A percentile compares a stretch with the other conserved stretches of the same genome.
phyloP scores from a whole-genome alignment of 1,140 invertebrate species.

The Littorina saxatilis region DNA sequence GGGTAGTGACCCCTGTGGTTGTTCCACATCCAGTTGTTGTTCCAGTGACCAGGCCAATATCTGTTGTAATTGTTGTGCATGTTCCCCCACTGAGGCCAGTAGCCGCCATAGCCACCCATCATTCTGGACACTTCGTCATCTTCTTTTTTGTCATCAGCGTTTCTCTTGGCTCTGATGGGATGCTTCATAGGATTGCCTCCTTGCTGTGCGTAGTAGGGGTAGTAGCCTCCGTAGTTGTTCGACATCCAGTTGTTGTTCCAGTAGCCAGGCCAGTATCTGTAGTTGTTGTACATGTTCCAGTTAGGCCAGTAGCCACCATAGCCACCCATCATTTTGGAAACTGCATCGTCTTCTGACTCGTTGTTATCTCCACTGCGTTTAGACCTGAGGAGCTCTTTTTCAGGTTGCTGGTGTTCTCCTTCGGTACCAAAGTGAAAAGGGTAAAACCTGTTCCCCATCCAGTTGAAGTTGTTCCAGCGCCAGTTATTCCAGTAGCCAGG shows the following conservation, averaged over 20 bases:
- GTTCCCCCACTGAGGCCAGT: constrained; percentile 23
- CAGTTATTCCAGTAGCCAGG: not conserved
- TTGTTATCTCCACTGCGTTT: not conserved
- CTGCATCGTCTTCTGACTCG: not conserved
- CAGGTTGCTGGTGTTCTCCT: not conserved
- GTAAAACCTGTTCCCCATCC: constrained; percentile 13
- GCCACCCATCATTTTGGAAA: constrained; percentile 23
- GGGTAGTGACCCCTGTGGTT: not conserved
- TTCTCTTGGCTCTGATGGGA: not conserved
- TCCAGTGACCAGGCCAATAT: constrained; percentile 22
- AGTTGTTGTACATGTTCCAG: constrained; percentile 4
- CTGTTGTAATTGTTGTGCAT: constrained; percentile 10
- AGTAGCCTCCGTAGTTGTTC: not conserved
- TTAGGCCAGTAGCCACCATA: constrained; percentile 16
- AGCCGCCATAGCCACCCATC: constrained; percentile 7
- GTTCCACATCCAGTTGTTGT: not conserved
- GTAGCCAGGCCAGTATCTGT: constrained; percentile 26
- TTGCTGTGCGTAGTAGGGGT: no score
- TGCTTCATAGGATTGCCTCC: no score
- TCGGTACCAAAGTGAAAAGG: not conserved
- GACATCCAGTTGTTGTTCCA: not conserved
- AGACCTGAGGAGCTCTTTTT: not conserved
- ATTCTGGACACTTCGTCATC: constrained; percentile 16
- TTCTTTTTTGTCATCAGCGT: not conserved
- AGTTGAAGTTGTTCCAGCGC: constrained; percentile 7